phyloP scores from a whole-genome alignment of 2,797 vertebrate genomes.

The Leptodactylus fallax region DNA sequence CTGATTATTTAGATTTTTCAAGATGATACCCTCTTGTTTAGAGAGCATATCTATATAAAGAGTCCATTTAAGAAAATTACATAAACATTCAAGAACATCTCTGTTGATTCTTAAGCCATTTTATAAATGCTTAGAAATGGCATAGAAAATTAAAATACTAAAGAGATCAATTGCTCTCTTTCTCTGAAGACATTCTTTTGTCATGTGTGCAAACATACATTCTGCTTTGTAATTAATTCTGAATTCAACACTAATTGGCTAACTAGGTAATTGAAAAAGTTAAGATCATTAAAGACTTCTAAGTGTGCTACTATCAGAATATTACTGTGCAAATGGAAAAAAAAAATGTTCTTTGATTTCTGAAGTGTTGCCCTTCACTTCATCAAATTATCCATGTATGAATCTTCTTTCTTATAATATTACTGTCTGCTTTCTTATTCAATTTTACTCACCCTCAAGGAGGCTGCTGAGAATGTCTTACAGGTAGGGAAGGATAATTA shows the following conservation, averaged over 20 bases:
- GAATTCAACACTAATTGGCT: not conserved
- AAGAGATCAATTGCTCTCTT: not conserved
- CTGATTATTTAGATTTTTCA: not conserved
- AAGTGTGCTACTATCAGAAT: not conserved
- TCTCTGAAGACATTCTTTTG: not conserved
- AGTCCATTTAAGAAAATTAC: not conserved
- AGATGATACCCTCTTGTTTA: not conserved
- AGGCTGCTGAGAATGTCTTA: no score
- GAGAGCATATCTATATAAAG: not conserved
- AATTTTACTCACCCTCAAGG: not conserved
- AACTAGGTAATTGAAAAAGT: not conserved
- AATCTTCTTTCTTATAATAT: not conserved
- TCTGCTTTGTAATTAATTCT: not conserved
- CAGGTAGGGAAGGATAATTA: no score
- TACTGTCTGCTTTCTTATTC: not conserved
- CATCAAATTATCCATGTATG: not conserved
- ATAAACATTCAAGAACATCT: not conserved
- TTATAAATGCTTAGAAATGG: not conserved
- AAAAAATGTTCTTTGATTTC: not conserved
- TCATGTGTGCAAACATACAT: slow-evolving; percentile 9
- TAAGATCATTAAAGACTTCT: not conserved
- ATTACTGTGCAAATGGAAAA: not conserved
- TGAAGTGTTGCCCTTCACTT: not conserved
- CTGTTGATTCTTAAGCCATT: not conserved
- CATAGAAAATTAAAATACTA: not conserved